Percentiles rank a stretch among this genome's conserved stretches.
These are phyloP conservation scores for Pentalonia nigronervosa DNA, from an alignment of 1,140 invertebrate species.

Conservation along the genomic window DNA sequence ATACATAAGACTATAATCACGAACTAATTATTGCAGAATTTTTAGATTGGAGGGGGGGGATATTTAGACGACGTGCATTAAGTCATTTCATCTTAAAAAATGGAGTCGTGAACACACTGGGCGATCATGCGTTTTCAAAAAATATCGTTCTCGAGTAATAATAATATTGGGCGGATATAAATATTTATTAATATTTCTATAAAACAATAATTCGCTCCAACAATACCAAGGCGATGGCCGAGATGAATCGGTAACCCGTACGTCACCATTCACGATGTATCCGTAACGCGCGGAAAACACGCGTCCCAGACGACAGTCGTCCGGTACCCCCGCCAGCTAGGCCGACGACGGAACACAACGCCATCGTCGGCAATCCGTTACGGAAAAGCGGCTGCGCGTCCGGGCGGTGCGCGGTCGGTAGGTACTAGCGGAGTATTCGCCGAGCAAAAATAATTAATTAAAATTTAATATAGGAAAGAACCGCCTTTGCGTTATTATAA, in stretches of 20 bases:
- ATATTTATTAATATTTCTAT: not conserved
- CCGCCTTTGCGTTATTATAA: not conserved
- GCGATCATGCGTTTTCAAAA: not conserved
- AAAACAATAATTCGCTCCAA: not conserved
- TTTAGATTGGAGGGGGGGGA: too few relatives aligned
- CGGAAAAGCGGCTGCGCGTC: not conserved
- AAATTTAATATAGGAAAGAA: too few relatives aligned
- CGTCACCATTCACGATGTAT: not conserved
- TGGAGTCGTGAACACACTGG: not conserved
- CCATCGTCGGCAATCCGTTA: not conserved
- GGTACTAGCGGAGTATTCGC: too few relatives aligned
- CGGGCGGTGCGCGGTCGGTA: not conserved
- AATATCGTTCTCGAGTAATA: not conserved
- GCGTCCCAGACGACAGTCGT: not conserved
- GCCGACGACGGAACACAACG: not conserved
- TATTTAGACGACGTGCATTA: not conserved
- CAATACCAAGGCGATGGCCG: not conserved
- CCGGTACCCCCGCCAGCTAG: not conserved
- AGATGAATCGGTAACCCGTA: not conserved
- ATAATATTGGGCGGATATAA: not conserved
- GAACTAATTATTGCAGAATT: not conserved
- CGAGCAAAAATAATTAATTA: too few relatives aligned
- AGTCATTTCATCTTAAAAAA: not conserved
- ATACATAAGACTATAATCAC: not conserved
- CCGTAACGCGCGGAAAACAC: conserved; percentile 17